Conservation (phyloP, 1,140 invertebrate genomes). For the Drosophila subobscura region DNA sequence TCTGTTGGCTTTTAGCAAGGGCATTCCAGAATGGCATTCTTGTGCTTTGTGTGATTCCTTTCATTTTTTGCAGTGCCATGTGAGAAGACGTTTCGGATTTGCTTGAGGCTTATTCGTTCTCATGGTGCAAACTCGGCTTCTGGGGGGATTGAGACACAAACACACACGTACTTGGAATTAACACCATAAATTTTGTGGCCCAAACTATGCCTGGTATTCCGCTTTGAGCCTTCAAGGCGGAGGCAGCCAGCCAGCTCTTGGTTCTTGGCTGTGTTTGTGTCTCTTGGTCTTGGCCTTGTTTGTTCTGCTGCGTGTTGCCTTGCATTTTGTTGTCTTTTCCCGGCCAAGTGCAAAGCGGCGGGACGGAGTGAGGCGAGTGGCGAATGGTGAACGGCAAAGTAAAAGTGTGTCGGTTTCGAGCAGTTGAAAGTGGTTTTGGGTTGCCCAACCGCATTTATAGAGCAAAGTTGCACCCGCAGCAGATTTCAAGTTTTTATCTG, state of each 20-base stretch:
- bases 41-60: conserved; percentile 2
- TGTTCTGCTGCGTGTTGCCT: conserved; percentile 26
- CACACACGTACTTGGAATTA: conserved; percentile 62
- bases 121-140: conserved; percentile 55
- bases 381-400: conserved; percentile 12
- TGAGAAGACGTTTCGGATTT: conserved; percentile 52
- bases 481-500: conserved; percentile 76
- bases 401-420: conserved; percentile 60
- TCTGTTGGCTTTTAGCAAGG: neutral
- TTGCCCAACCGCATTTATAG: conserved; percentile 53
- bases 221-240: conserved; percentile 25
- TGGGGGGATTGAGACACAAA: conserved; percentile 56
- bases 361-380: conserved; percentile 3
- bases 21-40: conserved; percentile 13
- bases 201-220: conserved; percentile 68
- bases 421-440: conserved; percentile 58
- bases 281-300: conserved; percentile 29
- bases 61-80: conserved; percentile 24
- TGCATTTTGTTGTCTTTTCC: conserved; percentile 39
- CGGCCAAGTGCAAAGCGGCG: conserved; percentile 8
- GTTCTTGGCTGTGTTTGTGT: conserved; percentile 14
- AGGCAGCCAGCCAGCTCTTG: conserved; percentile 33
- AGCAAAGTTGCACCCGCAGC: conserved; percentile 72
- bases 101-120: conserved; percentile 47
- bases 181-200: conserved; percentile 78